phyloP scores from a whole-genome alignment of 2,888 invertebrate species.

The Ecliptopera silaceata region DNA sequence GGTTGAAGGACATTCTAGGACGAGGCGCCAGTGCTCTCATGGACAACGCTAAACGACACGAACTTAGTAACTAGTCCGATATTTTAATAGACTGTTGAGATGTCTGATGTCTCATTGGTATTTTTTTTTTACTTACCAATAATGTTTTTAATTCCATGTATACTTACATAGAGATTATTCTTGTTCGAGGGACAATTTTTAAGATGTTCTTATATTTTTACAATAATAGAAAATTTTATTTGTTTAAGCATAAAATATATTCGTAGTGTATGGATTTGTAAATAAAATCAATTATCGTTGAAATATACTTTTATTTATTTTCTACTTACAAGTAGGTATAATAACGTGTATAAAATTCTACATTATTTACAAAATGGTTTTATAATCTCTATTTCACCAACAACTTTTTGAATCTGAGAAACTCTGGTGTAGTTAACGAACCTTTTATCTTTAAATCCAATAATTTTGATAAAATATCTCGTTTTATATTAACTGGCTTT shows the following conservation, averaged over 20 bases:
- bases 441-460: slow-evolving; percentile 53
- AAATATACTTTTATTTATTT: background rate
- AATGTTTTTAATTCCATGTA: too few relatives aligned
- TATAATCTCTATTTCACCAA: slow-evolving; percentile 35
- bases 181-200: too few relatives aligned
- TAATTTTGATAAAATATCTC: slow-evolving; percentile 49
- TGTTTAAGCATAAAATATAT: too few relatives aligned
- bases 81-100: too few relatives aligned
- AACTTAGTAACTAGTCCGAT: slow-evolving; percentile 11
- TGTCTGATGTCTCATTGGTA: too few relatives aligned
- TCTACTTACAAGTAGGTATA: background rate
- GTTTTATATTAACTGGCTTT: slow-evolving; percentile 40
- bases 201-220: too few relatives aligned
- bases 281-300: background rate
- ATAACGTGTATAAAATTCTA: too few relatives aligned
- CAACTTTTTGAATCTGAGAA: slow-evolving; percentile 53
- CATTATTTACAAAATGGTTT: background rate
- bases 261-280: background rate
- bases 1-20: slow-evolving; percentile 62
- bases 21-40: slow-evolving; percentile 53
- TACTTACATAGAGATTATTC: too few relatives aligned
- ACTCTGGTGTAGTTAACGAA: slow-evolving; percentile 52
- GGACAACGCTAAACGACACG: slow-evolving; percentile 41
- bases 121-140: too few relatives aligned
- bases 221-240: too few relatives aligned